These are phyloP conservation scores for Sebastes miniatus DNA, from an alignment of 2,797 vertebrate genomes.

Conservation along the genomic window DNA sequence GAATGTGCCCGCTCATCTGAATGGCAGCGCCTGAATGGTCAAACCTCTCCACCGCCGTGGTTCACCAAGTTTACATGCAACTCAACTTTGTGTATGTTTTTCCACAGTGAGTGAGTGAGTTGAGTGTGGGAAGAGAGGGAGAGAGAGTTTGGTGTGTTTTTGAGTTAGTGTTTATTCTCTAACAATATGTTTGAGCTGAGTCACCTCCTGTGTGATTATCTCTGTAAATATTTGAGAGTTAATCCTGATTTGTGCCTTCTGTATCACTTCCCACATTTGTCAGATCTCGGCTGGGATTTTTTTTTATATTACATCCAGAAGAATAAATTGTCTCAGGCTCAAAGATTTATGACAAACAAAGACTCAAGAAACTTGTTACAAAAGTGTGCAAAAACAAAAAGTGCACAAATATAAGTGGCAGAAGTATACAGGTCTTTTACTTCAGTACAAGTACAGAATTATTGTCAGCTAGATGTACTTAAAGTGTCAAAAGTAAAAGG, in stretches of 20 bases:
- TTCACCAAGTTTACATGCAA: slow-evolving; percentile 74
- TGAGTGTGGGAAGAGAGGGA: background rate
- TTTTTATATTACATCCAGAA: background rate
- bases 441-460: background rate
- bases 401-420: background rate
- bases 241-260: background rate
- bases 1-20: slow-evolving; percentile 83
- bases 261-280: background rate
- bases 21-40: slow-evolving; percentile 62
- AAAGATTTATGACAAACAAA: background rate
- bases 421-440: background rate
- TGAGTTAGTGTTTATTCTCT: background rate
- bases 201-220: background rate
- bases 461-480: background rate
- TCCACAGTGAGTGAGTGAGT: background rate
- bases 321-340: rapidly evolving
- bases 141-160: background rate
- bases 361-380: background rate
- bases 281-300: background rate
- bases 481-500: background rate
- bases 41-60: slow-evolving; percentile 48
- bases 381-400: background rate
- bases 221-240: background rate
- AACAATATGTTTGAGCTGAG: background rate
- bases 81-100: slow-evolving; percentile 41